Evolutionary conservation across 2,113 vertebrate species (phyloP), one percentile per base, ranked within the genome.

Genomic region (Craseonycteris thonglongyai): DNA sequence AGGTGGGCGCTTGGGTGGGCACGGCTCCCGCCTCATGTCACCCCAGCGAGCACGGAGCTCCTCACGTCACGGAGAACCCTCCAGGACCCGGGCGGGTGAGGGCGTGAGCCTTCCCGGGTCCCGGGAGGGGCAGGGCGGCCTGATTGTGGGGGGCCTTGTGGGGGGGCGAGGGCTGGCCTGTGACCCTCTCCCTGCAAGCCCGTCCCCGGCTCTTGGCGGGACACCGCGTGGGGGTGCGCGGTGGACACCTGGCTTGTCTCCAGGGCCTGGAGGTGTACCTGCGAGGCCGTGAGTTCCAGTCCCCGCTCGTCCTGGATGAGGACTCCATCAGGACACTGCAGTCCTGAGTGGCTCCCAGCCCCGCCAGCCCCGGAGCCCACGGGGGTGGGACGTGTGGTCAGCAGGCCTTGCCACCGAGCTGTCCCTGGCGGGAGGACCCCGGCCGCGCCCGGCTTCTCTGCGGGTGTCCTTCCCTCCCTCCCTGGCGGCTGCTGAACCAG

Each of bases 261-360:
- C 95, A 99, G 99, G 99, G 98, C 30, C 98, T 99, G 83, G 99
- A 99, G 69, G 68, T 12, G 2, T 97, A 98, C 87, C 97, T 99
- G 97, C 98, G 92, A 93, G 98, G 98, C 83, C 98, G 76, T 80
- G 98, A 96, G 0, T 88, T 99, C 85, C 82, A n/a, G 68, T 98
- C 98, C 15, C 99, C 99, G 0, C 98, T 99, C 87, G 68, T 99
- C 49, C 98, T 99, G 2, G 98, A 99, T 0, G 97, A 98, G 93
- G 94, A 94, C 14, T 92, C 22, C 61, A 95, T 96, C 49, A 93
- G 95, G 95, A 51, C 78, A 33, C 93, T 98, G 19, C 54, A 0
- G 54, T 16, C 69, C 76, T 98, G 97, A 98, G 85, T 65, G 1
- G 2, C 56, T 38, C 26, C 10, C 49, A 30, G 47, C 13, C 45